Base-by-base conservation (phyloP, 2,888 invertebrate genomes). In the Eudemis profundana region DNA sequence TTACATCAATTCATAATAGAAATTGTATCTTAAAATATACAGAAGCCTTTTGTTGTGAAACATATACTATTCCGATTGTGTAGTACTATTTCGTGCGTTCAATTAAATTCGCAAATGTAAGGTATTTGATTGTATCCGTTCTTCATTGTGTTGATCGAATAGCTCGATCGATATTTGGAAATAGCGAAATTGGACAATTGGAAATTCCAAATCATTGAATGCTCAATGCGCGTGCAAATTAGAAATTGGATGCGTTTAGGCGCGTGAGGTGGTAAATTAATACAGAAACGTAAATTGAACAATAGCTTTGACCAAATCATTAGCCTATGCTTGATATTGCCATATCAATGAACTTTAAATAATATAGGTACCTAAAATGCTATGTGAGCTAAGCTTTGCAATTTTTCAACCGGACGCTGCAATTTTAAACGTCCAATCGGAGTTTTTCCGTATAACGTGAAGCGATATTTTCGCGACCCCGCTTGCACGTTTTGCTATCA, bases 1-100 rank as follows among this genome's bases (percentile, higher is more conserved):
- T 10, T 17, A 23, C 23, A 57, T 50, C 50, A 50, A 50, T 49
- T 50, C 33, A 8, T 44, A 38, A 59, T 27, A 44, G 23, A 36
- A 15, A 19, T n/a, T 23, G 14, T 23, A 29, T 4, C 33, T 40
- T 33, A 64, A 42, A 44, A 64, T 23, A 57, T 29, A 50, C 12
- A 17, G 21, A 36, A 5, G 17, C 15, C 15, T 17, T n/a, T 59
- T 50, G 46, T 50, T 57, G 50, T 27, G 50, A 42, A 57, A 44
- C 29, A 40, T 42, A 17, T 44, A 14, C 15, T 17, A 3, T 17
- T 40, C 14, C 10, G 33, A 53, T 15, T 19, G 19, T n/a, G 1
- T 14, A 10, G 33, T 46, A 46, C 19, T 27, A 29, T 23, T 54
- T 38, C 14, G 15, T 40, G 19, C n/a, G 23, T 23, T 4, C 23